A percentile compares a stretch with the other conserved stretches of the same genome.
Evolutionary conservation across 2,888 invertebrate genomes (phyloP).

Genomic region (Rhamphomyia laevipes): DNA sequence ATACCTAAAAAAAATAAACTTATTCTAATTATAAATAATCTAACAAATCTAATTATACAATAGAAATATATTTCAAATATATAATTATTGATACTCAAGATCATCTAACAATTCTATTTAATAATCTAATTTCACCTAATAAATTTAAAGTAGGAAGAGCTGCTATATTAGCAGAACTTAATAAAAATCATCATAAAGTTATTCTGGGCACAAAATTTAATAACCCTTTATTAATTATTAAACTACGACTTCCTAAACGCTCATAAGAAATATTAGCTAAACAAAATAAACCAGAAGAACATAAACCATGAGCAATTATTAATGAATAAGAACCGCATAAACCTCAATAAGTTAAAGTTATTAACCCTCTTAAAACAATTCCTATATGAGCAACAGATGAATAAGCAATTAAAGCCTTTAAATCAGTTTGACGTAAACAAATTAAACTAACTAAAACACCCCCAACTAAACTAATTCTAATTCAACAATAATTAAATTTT

Average conservation of each 20-base stretch:
- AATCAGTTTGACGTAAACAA: conserved; percentile 56
- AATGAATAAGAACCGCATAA: conserved; percentile 42
- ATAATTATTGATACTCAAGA: conserved; percentile 40
- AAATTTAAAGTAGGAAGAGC: conserved; percentile 57
- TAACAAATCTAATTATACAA: conserved; percentile 43
- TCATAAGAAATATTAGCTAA: conserved; percentile 53
- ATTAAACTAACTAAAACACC: conserved; percentile 49
- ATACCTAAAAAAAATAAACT: conserved; percentile 30
- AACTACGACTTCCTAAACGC: conserved; percentile 46
- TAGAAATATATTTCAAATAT: conserved; percentile 41
- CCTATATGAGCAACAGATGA: conserved; percentile 57
- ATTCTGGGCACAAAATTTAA: conserved; percentile 47
- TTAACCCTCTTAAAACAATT: conserved; percentile 45
- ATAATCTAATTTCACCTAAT: conserved; percentile 51
- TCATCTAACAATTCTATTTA: conserved; percentile 46
- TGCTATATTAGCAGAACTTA: conserved; percentile 51
- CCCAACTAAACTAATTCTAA: conserved; percentile 45
- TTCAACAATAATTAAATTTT: conserved; percentile 42
- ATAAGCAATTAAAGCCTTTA: conserved; percentile 62
- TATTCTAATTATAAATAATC: conserved; percentile 40
- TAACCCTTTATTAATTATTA: conserved; percentile 51
- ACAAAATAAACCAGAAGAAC: conserved; percentile 55
- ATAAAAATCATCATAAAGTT: conserved; percentile 53
- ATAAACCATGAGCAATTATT: conserved; percentile 54
- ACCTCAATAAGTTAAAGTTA: conserved; percentile 45